A percentile compares a stretch with the other conserved stretches of the same genome.
Conservation (phyloP, 2,888 invertebrate genomes). For the Polyommatus icarus region DNA sequence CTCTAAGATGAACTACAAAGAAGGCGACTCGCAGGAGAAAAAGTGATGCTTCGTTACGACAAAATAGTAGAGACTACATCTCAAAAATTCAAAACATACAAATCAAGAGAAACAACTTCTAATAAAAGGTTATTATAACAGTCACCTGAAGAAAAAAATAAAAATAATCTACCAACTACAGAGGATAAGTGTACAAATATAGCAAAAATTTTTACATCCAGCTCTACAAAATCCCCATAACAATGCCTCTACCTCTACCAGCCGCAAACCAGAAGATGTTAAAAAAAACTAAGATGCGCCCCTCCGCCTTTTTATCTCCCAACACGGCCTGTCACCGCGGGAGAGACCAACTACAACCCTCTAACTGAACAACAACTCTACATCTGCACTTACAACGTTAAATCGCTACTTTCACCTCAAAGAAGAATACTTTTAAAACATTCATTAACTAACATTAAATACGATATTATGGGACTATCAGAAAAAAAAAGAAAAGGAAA, state of each 20-base stretch:
- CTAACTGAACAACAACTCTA: constrained; percentile 33
- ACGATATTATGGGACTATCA: constrained; percentile 40
- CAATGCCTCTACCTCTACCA: no score
- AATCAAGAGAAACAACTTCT: neutral
- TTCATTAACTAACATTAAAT: constrained; percentile 38
- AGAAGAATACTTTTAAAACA: constrained; percentile 36
- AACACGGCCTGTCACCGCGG: constrained; percentile 38
- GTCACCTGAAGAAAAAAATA: no score
- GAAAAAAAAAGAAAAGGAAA: no score
- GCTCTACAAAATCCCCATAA: no score
- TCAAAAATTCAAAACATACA: neutral
- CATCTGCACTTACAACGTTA: constrained; percentile 38
- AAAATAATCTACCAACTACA: no score
- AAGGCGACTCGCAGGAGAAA: neutral
- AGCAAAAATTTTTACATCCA: no score
- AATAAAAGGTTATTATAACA: no score
- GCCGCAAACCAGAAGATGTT: neutral
- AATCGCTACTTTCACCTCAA: no score
- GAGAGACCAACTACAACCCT: constrained; percentile 36
- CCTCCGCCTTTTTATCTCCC: constrained; percentile 31
- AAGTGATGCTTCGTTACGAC: neutral
- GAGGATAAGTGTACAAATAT: no score
- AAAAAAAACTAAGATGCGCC: constrained; percentile 11
- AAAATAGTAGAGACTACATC: neutral
- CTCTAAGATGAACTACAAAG: neutral